A percentile compares a stretch with the other conserved stretches of the same genome.
Conservation (phyloP, 1,140 invertebrate species). For the Teleogryllus occipitalis region DNA sequence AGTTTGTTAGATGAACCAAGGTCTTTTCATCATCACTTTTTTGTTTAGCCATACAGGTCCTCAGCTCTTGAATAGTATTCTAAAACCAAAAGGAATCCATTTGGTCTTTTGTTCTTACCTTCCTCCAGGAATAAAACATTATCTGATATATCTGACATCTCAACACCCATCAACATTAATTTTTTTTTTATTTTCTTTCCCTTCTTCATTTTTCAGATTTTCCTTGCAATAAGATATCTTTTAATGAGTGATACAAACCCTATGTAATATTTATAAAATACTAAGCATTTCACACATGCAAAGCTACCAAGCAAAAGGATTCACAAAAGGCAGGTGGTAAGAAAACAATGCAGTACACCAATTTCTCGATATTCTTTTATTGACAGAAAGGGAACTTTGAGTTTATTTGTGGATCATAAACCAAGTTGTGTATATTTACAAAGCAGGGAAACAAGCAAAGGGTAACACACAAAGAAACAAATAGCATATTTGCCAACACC, state of each 20-base stretch:
- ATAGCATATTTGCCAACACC: not conserved
- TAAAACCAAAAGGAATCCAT: not conserved
- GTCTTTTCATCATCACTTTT: slow-evolving; percentile 1
- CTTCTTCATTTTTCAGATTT: not conserved
- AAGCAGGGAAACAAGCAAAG: not conserved
- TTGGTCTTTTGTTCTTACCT: not conserved
- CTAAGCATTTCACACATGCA: not conserved
- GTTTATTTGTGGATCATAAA: not conserved
- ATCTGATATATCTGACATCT: not conserved
- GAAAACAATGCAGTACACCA: not conserved
- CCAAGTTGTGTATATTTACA: not conserved
- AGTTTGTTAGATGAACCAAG: not conserved
- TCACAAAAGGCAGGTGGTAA: not conserved
- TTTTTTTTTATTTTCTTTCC: not conserved
- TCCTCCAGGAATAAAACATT: not conserved
- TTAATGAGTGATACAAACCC: not conserved
- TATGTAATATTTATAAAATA: not conserved
- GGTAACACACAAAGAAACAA: not conserved
- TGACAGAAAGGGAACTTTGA: not conserved
- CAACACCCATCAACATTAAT: not conserved
- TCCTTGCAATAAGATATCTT: not conserved
- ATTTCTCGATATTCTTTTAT: not conserved
- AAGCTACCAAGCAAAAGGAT: not conserved
- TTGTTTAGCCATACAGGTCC: not conserved
- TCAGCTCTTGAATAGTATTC: not conserved